phyloP scores from a whole-genome alignment of 2,888 invertebrate species.

The Elysia crispata region DNA sequence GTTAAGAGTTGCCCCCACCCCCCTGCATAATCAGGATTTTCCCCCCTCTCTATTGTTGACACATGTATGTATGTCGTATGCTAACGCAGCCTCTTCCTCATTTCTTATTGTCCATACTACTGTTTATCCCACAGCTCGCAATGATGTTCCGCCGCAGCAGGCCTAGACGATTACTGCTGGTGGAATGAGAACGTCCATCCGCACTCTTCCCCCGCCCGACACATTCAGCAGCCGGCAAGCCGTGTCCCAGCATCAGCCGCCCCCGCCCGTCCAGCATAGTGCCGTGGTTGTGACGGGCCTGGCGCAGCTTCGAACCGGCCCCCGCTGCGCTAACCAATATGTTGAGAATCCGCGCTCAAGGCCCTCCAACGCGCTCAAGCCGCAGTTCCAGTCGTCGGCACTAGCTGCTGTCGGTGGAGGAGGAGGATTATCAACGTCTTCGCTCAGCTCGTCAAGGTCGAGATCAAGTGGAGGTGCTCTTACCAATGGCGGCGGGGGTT shows the following conservation, averaged over 20 bases:
- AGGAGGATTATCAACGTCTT: not conserved
- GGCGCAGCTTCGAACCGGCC: conserved; percentile 84
- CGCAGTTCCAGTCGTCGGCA: conserved; percentile 11
- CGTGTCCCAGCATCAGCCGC: conserved; percentile 57
- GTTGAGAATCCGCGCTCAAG: conserved; percentile 83
- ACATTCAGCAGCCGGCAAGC: conserved; percentile 53
- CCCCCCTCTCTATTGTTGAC: too few species aligned
- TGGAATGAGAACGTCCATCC: conserved; percentile 53
- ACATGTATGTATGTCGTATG: too few species aligned
- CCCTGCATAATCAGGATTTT: too few species aligned
- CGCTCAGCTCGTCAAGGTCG: conserved; percentile 25
- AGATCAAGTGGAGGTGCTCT: conserved; percentile 34
- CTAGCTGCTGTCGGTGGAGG: conserved; percentile 27
- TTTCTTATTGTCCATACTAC: too few species aligned
- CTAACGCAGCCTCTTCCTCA: too few species aligned
- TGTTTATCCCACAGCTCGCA: conserved; percentile 9
- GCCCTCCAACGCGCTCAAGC: conserved; percentile 52
- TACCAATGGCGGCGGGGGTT: conserved; percentile 20
- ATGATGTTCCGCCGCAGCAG: conserved; percentile 33
- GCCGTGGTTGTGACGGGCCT: conserved; percentile 62
- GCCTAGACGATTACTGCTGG: conserved; percentile 30
- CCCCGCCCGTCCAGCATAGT: conserved; percentile 54
- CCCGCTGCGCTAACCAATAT: conserved; percentile 93
- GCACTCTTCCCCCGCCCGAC: conserved; percentile 61
- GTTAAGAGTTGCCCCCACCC: too few species aligned